phyloP scores from a whole-genome alignment of 2,113 vertebrate species.

The Macaca fascicularis region T2T-MFA8v1.1 NC_088384.1:74691001-74691500 shows the following conservation, averaged over 20 bases:
- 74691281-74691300: neutral
- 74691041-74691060: neutral
- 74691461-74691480: neutral
- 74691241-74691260: neutral
- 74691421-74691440: neutral
- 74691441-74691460: neutral
- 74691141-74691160: neutral
- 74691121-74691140: neutral
- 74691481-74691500: neutral
- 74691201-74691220: neutral
- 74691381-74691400: neutral
- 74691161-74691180: neutral
- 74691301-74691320: neutral
- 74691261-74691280: neutral
- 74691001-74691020: neutral
- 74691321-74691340: neutral
- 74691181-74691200: neutral
- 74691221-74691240: neutral
- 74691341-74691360: neutral
- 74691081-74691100: neutral
- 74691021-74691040: neutral
- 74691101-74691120: neutral
- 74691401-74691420: no score
- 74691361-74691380: neutral
- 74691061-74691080: neutral